Evolutionary conservation across 2,113 vertebrate species (phyloP).

Genomic region (Opisthocomus hoazin): DNA sequence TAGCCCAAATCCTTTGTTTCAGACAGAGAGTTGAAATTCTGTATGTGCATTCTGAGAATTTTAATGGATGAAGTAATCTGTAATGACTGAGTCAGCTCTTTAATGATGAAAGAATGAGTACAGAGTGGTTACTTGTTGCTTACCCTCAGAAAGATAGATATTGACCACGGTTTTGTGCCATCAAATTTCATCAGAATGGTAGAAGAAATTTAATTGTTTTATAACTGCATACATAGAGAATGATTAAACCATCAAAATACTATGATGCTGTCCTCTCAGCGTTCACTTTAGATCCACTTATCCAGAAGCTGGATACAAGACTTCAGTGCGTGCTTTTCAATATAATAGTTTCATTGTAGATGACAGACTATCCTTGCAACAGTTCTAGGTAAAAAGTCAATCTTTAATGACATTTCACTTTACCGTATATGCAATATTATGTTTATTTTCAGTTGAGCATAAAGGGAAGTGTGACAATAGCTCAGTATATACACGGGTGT

Average conservation of each 20-base stretch:
- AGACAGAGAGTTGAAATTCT: background rate
- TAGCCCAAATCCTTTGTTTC: background rate
- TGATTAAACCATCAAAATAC: background rate
- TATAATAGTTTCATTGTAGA: background rate
- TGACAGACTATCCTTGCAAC: background rate
- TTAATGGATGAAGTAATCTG: background rate
- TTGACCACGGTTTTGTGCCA: background rate
- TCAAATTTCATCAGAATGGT: background rate
- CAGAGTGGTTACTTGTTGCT: background rate
- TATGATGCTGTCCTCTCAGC: background rate
- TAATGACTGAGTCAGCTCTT: background rate
- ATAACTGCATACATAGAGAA: background rate
- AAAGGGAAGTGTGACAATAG: background rate
- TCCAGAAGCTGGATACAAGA: background rate
- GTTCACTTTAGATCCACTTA: background rate
- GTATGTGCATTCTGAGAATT: background rate
- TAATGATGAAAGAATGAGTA: background rate
- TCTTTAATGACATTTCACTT: background rate
- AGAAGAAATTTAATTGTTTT: background rate
- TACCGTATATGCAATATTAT: background rate
- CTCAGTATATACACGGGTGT: background rate
- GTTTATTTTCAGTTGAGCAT: background rate
- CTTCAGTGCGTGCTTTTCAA: background rate
- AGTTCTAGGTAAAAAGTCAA: background rate
- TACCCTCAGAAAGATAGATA: background rate